phyloP scores from a whole-genome alignment of 2,797 vertebrate genomes.

The Gallinago solitaria region DNA sequence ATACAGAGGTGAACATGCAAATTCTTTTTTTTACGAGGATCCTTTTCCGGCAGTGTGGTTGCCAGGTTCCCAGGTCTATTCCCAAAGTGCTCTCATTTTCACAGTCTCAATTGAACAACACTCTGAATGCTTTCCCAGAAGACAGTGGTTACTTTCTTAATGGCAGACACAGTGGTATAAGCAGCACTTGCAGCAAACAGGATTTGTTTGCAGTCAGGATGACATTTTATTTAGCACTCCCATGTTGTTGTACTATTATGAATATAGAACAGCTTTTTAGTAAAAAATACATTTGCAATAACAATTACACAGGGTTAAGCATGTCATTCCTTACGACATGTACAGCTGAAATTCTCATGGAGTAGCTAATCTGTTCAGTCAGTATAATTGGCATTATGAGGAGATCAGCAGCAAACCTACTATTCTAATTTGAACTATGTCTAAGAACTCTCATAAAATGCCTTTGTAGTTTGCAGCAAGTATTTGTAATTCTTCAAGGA shows the following conservation, averaged over 20 bases:
- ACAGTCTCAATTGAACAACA: slow-evolving; percentile 29
- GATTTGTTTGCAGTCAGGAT: slow-evolving; percentile 55
- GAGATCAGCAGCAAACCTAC: slow-evolving; percentile 13
- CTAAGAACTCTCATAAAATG: not conserved
- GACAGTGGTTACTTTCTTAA: slow-evolving; percentile 1
- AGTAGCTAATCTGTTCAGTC: slow-evolving; percentile 1
- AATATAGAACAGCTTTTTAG: slow-evolving; percentile 23
- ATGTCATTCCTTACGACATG: not conserved
- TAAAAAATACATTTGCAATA: not conserved
- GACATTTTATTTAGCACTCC: slow-evolving; percentile 54
- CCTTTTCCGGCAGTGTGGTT: slow-evolving; percentile 30
- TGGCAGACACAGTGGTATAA: slow-evolving; percentile 9
- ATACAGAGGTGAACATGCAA: slow-evolving; percentile 12
- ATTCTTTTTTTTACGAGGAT: slow-evolving; percentile 12
- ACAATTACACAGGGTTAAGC: not conserved
- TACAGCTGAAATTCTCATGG: slow-evolving; percentile 18
- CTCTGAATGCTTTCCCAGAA: slow-evolving; percentile 51
- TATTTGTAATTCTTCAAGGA: not conserved
- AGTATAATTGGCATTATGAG: not conserved
- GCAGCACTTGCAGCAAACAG: slow-evolving; percentile 48
- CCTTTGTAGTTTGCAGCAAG: not conserved
- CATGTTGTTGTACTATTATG: not conserved
- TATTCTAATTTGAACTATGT: not conserved
- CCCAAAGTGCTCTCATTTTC: slow-evolving; percentile 56
- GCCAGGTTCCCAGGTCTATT: slow-evolving; percentile 52